Evolutionary conservation across 2,797 vertebrate genomes (phyloP).

Genomic region (Meda fulgida): DNA sequence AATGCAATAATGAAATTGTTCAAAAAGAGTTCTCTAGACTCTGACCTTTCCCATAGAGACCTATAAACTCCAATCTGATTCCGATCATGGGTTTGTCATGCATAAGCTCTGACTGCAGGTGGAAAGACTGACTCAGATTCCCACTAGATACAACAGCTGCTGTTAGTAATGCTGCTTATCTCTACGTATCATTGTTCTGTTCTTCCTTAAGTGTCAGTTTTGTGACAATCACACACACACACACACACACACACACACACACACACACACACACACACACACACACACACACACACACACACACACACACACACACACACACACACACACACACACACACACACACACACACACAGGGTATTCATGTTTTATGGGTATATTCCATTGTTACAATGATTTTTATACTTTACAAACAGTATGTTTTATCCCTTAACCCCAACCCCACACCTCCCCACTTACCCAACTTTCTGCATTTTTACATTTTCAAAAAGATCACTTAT

Average conservation of each 20-base stretch:
- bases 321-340: background rate
- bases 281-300: constrained; percentile 38
- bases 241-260: too few species aligned
- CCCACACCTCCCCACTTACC: too few species aligned
- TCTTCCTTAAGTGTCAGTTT: background rate
- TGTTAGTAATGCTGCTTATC: background rate
- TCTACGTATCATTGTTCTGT: background rate
- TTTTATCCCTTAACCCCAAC: background rate
- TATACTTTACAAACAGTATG: background rate
- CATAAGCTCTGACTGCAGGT: background rate
- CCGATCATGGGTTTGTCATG: background rate
- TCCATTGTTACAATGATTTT: background rate
- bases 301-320: background rate
- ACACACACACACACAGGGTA: constrained; percentile 28
- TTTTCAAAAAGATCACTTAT: background rate
- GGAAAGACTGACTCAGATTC: constrained; percentile 11
- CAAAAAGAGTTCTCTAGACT: background rate
- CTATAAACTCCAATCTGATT: constrained; percentile 9
- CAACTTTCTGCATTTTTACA: background rate
- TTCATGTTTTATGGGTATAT: background rate
- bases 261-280: background rate
- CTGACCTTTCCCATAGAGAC: constrained; percentile 20
- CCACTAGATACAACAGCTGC: background rate
- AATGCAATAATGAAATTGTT: background rate
- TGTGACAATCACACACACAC: too few species aligned